phyloP scores from a whole-genome alignment of 2,888 invertebrate species.

The Uropetala carovei region DNA sequence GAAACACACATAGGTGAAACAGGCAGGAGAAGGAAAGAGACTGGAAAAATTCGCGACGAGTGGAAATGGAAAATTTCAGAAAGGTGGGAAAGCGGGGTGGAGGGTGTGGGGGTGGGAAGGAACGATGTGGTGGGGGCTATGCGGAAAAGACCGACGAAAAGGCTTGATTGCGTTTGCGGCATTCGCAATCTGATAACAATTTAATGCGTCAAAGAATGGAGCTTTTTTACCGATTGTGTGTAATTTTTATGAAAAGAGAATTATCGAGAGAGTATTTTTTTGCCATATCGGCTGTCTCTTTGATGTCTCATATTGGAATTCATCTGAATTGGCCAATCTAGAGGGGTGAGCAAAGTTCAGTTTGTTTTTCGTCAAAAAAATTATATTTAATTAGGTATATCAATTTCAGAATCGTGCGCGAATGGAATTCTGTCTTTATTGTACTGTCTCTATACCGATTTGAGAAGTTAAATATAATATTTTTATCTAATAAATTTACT shows the following conservation, averaged over 20 bases:
- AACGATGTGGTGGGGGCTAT: background rate
- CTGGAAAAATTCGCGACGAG: background rate
- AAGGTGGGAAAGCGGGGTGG: too few relatives aligned
- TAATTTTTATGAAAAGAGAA: constrained; percentile 27
- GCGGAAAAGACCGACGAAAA: constrained; percentile 42
- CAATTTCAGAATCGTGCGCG: constrained; percentile 25
- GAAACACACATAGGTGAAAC: background rate
- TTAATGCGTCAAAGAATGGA: constrained; percentile 58
- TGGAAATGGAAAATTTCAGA: too few relatives aligned
- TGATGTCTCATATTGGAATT: constrained; percentile 48
- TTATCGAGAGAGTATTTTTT: background rate
- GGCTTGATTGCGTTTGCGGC: constrained; percentile 62
- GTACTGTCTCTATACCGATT: background rate
- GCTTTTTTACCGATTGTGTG: background rate
- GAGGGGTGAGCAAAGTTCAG: constrained; percentile 44
- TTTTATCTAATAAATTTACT: too few relatives aligned
- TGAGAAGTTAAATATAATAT: too few relatives aligned
- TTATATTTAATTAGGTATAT: constrained; percentile 8
- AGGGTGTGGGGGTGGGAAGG: background rate
- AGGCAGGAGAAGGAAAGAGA: background rate
- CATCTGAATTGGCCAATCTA: constrained; percentile 48
- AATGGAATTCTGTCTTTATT: constrained; percentile 41
- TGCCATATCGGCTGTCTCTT: background rate
- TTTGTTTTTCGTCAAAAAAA: background rate
- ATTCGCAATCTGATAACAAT: constrained; percentile 63